These are phyloP conservation scores for Ptyas mucosa DNA, from an alignment of 2,113 vertebrate genomes.

Conservation along the genomic window DNA sequence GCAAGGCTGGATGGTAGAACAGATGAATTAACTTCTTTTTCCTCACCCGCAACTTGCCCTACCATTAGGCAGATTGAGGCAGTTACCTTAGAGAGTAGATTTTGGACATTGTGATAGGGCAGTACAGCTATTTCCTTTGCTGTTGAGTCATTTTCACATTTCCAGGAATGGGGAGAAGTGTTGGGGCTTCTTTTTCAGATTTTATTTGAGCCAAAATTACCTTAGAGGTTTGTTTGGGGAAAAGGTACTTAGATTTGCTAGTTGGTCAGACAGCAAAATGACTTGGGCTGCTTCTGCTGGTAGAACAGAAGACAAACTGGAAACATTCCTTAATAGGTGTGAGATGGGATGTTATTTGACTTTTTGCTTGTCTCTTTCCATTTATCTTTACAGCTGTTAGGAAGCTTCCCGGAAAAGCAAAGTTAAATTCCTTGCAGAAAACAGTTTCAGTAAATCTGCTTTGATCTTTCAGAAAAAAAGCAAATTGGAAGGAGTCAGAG, in stretches of 20 bases:
- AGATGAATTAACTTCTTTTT: neutral
- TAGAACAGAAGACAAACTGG: neutral
- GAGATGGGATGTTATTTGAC: conserved; percentile 25
- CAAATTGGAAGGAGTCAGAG: conserved; percentile 24
- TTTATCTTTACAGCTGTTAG: conserved; percentile 27
- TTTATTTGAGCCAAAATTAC: neutral
- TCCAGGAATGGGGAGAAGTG: neutral
- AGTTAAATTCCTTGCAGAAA: neutral
- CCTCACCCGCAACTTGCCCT: neutral
- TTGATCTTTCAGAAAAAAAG: conserved; percentile 39
- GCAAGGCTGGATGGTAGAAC: neutral
- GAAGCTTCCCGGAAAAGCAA: conserved; percentile 30
- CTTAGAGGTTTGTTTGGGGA: neutral
- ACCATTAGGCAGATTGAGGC: neutral
- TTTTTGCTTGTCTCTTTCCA: conserved; percentile 17
- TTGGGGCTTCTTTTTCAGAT: neutral
- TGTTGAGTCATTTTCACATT: neutral
- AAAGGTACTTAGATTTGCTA: neutral
- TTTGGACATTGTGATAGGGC: neutral
- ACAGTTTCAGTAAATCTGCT: conserved; percentile 17
- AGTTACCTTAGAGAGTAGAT: neutral
- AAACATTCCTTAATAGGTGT: neutral
- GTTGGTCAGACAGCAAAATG: neutral
- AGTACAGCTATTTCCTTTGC: neutral
- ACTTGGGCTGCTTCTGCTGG: neutral